Conservation (phyloP, 2,888 invertebrate species). For the Dynastes hyllus region DNA sequence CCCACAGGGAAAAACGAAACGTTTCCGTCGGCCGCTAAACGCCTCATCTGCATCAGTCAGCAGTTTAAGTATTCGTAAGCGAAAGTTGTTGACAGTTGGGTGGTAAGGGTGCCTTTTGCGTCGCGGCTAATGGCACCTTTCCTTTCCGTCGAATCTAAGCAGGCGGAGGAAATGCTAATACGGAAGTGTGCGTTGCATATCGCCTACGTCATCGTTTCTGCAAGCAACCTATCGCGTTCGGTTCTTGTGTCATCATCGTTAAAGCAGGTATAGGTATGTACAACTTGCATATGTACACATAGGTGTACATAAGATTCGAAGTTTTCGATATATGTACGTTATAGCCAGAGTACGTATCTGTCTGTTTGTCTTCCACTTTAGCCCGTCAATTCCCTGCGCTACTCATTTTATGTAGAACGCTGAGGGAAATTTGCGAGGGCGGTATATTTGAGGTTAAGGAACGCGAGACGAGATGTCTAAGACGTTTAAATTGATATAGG, state of each 20-base stretch:
- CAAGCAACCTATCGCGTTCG: background rate
- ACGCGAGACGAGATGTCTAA: too few species aligned
- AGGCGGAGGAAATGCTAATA: background rate
- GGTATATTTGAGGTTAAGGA: too few species aligned
- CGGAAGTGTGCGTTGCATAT: background rate
- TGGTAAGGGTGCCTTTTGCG: background rate
- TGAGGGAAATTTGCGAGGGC: too few species aligned
- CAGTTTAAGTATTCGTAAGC: slow-evolving; percentile 8
- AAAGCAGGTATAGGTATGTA: background rate
- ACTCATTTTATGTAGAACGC: too few species aligned
- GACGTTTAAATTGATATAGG: too few species aligned
- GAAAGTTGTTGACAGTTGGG: slow-evolving; percentile 13
- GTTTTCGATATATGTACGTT: background rate
- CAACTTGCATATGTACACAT: too few species aligned
- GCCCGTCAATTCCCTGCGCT: background rate
- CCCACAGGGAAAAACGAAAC: background rate
- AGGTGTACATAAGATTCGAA: background rate
- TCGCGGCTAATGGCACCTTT: slow-evolving; percentile 7
- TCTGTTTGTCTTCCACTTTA: slow-evolving; percentile 3
- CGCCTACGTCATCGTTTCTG: slow-evolving; percentile 7
- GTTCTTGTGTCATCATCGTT: background rate
- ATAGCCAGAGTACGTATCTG: background rate
- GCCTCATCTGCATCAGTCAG: slow-evolving; percentile 6
- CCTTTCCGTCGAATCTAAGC: background rate
- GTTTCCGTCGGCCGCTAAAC: background rate